Evolutionary conservation across 2,113 vertebrate genomes (phyloP).

Genomic region (Ornithorhynchus anatinus): DNA sequence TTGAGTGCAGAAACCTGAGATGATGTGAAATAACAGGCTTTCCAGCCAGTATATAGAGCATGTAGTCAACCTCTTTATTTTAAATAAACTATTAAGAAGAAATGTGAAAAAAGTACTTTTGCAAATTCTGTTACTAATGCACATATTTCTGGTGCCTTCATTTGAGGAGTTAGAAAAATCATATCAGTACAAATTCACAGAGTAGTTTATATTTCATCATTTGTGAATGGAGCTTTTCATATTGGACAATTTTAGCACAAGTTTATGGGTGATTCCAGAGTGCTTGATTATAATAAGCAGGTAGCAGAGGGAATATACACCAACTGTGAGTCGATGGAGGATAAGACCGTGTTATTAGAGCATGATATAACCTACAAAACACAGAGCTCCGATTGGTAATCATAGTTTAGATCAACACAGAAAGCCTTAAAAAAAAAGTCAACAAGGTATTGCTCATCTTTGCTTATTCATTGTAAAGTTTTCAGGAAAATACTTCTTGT

Average conservation of each 20-base stretch:
- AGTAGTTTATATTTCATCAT: background rate
- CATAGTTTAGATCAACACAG: conserved; percentile 42
- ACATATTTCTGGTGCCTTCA: background rate
- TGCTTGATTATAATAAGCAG: background rate
- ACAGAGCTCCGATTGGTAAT: conserved; percentile 33
- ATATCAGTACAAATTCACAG: background rate
- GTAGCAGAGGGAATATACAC: conserved; percentile 11
- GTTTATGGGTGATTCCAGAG: background rate
- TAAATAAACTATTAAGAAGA: background rate
- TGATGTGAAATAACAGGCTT: no score
- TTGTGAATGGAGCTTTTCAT: background rate
- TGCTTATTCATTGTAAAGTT: conserved; percentile 34
- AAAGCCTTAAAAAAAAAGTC: conserved; percentile 25
- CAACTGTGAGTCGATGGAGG: conserved; percentile 12
- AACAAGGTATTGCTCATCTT: conserved; percentile 25
- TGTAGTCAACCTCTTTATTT: background rate
- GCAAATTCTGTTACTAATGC: background rate
- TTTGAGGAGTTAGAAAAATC: background rate
- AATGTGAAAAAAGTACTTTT: background rate
- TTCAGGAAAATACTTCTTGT: background rate
- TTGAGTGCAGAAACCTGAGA: no score
- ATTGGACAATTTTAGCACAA: background rate
- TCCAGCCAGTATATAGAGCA: no score
- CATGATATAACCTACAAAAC: conserved; percentile 50
- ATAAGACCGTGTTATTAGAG: conserved; percentile 31